Evolutionary conservation across 2,797 vertebrate species (phyloP), one percentile per base, ranked within the genome.

Genomic region (Threskiornis aethiopicus): DNA sequence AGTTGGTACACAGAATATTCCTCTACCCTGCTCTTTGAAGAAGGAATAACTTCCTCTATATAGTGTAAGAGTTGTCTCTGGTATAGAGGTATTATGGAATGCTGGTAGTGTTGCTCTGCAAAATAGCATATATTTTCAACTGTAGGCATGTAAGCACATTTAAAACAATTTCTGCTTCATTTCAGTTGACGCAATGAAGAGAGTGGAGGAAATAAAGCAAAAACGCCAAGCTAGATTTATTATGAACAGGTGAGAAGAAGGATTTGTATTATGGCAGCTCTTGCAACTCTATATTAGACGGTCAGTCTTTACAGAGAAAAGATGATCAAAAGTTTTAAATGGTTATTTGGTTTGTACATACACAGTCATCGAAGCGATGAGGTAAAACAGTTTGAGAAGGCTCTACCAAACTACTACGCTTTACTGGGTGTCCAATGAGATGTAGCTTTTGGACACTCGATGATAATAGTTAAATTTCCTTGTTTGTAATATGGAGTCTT

Each of bases 151-250:
- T 67, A 52, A 90, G 9, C 28, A 80, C 15, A 13, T 67, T 88
- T 90, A 46, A 89, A 93, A 67, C 69, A 93, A 46, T 24, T 61
- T 95, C 21, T 79, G 14, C 31, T 91, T 91, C 95, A 44, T 94
- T 98, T 85, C 97, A 99, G 99, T 99, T 97, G 98, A 98, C 91
- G 99, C 99, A 39, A 99, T 99, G 99, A 99, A 98, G 98, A 99
- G 98, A 97, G 99, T 99, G 41, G 99, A 99, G 85, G 98, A 98
- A 96, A 99, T 99, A 93, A 99, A 99, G 97, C 98, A 94, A 82
- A 99, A 99, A 93, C 99, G 99, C 52, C 99, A 99, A 97, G 98
- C 99, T 31, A 98, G 98, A 86, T 99, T 99, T 95, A 99, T 99
- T 97, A 98, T 99, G 97, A 99, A 99, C 99, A 99, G 99, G 99